Evolutionary conservation across 2,113 vertebrate species (phyloP).

Genomic region (Telmatochromis sp.): DNA sequence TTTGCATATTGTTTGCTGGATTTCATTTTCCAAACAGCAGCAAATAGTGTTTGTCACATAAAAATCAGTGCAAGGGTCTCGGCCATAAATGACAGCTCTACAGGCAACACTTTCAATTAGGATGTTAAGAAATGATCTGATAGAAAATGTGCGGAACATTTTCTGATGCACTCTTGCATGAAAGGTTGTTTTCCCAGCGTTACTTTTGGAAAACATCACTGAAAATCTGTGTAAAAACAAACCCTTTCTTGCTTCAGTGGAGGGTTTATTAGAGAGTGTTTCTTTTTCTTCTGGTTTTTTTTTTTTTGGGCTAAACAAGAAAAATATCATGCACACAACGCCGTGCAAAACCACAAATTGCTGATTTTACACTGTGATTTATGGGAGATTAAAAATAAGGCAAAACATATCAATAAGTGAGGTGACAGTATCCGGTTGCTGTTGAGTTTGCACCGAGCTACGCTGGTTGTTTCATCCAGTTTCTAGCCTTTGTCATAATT

Average conservation of each 20-base stretch:
- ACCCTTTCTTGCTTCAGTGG: neutral
- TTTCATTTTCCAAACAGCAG: neutral
- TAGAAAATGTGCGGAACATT: neutral
- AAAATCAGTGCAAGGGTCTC: neutral
- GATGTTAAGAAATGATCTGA: neutral
- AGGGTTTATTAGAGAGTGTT: neutral
- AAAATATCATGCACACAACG: neutral
- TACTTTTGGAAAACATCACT: neutral
- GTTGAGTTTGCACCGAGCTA: neutral
- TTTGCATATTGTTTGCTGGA: neutral
- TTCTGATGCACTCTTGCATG: neutral
- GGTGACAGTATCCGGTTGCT: neutral
- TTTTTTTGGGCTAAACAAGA: neutral
- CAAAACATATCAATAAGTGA: neutral
- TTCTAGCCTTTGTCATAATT: neutral
- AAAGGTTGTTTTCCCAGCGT: neutral
- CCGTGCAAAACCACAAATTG: neutral
- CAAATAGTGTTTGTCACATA: neutral
- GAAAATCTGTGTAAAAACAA: neutral
- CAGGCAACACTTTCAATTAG: neutral
- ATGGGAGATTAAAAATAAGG: neutral
- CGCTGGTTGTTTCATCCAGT: neutral
- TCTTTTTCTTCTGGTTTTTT: neutral
- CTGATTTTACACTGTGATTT: neutral
- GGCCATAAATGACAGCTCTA: neutral